These are phyloP conservation scores for Rhea americana DNA, from an alignment of 2,113 vertebrate species.

Conservation along the genomic window DNA sequence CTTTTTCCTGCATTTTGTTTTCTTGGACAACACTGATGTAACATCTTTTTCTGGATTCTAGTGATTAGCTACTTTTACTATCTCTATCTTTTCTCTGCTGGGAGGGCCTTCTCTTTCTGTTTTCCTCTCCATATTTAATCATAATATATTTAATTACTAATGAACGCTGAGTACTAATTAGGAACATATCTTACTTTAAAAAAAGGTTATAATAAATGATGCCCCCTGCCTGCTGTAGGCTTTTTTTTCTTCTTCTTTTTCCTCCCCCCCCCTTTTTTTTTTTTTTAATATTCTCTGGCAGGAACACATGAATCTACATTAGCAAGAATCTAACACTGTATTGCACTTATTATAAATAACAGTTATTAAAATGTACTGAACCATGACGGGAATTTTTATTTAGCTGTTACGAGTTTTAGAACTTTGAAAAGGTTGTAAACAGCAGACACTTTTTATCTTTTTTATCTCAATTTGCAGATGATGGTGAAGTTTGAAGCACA, in stretches of 20 bases:
- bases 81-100: background rate
- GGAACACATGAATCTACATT: constrained; percentile 48
- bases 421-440: constrained; percentile 14
- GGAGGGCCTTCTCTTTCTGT: background rate
- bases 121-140: background rate
- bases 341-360: constrained; percentile 52
- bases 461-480: background rate
- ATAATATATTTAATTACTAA: background rate
- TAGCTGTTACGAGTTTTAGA: constrained; percentile 22
- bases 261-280: too few species aligned
- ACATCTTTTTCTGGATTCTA: background rate
- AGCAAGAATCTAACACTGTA: constrained; percentile 38
- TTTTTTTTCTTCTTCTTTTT: background rate
- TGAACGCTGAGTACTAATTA: background rate
- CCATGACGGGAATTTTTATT: constrained; percentile 46
- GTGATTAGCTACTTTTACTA: background rate
- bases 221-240: background rate
- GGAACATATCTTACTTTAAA: background rate
- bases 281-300: constrained; percentile 43
- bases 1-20: background rate
- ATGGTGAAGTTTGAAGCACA: background rate
- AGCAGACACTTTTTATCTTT: background rate
- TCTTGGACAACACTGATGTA: background rate
- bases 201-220: background rate
- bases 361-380: constrained; percentile 71